Evolutionary conservation across 2,797 vertebrate genomes (phyloP).

Genomic region (Apogon hyalosoma): DNA sequence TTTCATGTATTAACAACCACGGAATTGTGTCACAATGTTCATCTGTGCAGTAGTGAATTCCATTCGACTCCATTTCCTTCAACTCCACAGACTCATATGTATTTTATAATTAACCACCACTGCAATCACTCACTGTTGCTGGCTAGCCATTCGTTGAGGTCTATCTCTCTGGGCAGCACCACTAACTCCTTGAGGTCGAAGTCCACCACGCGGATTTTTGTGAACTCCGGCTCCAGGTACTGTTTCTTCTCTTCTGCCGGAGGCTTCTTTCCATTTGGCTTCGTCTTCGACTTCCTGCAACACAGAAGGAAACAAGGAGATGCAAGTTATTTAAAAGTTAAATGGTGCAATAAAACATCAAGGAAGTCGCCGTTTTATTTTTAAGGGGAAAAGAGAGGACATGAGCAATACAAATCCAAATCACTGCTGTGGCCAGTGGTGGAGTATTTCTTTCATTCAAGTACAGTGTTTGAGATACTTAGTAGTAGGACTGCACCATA

Average conservation of each 20-base stretch:
- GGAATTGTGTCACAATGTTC: not conserved
- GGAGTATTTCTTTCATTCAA: too few relatives aligned
- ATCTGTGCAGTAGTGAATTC: slow-evolving; percentile 1
- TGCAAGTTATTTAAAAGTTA: slow-evolving; percentile 8
- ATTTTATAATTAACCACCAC: not conserved
- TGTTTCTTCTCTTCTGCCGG: slow-evolving; percentile 94
- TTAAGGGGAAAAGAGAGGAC: not conserved
- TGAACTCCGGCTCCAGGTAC: slow-evolving; percentile 95
- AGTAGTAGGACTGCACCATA: too few relatives aligned
- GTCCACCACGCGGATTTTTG: slow-evolving; percentile 94
- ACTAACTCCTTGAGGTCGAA: slow-evolving; percentile 97
- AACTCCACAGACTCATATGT: accelerated
- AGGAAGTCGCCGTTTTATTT: not conserved
- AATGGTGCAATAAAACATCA: not conserved
- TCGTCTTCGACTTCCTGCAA: slow-evolving; percentile 96
- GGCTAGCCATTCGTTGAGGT: slow-evolving; percentile 99
- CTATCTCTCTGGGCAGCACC: slow-evolving; percentile 95
- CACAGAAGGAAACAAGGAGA: not conserved
- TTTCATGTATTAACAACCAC: not conserved
- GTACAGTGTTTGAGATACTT: too few relatives aligned
- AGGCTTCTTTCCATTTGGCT: slow-evolving; percentile 98
- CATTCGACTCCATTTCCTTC: not conserved
- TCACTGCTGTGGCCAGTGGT: too few relatives aligned
- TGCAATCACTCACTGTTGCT: slow-evolving; percentile 92
- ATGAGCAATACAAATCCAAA: too few relatives aligned